Percentiles rank a stretch among this genome's conserved stretches.
Conservation (phyloP, 2,888 invertebrate species). For the Nebria salina region DNA sequence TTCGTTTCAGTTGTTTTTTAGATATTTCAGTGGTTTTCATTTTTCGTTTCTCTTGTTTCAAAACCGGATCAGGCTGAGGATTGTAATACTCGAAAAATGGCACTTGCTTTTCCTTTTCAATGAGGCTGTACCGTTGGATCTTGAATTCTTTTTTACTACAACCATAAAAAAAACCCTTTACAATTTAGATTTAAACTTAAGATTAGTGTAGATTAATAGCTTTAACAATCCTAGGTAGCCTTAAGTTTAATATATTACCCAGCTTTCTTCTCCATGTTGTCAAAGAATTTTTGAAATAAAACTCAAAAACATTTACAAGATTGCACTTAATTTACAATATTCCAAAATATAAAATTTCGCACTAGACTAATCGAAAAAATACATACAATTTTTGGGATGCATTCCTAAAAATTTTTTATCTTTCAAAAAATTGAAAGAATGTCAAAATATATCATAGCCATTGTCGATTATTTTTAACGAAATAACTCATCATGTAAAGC, state of each 20-base stretch:
- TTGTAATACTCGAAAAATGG: constrained; percentile 26
- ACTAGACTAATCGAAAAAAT: background rate
- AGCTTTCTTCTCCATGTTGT: background rate
- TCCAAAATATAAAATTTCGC: background rate
- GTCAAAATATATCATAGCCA: background rate
- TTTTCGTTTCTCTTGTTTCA: constrained; percentile 38
- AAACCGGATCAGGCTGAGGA: constrained; percentile 25
- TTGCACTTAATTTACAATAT: background rate
- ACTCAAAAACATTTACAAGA: background rate
- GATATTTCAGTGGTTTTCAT: constrained; percentile 25
- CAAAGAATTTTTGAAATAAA: background rate
- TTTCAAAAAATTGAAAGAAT: constrained; percentile 25
- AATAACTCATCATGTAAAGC: background rate
- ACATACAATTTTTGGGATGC: constrained; percentile 2
- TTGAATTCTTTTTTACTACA: background rate
- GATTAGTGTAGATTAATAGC: too few species aligned
- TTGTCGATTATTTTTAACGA: background rate
- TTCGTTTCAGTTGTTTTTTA: constrained; percentile 18
- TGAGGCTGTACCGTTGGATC: constrained; percentile 31
- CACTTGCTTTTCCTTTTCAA: constrained; percentile 22
- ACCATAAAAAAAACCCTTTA: background rate
- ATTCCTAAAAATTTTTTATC: constrained; percentile 2
- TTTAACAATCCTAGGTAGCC: too few species aligned
- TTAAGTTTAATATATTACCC: background rate
- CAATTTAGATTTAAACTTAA: too few species aligned